Base-by-base conservation (phyloP, 2,888 invertebrate species). In the Plebejus argus region DNA sequence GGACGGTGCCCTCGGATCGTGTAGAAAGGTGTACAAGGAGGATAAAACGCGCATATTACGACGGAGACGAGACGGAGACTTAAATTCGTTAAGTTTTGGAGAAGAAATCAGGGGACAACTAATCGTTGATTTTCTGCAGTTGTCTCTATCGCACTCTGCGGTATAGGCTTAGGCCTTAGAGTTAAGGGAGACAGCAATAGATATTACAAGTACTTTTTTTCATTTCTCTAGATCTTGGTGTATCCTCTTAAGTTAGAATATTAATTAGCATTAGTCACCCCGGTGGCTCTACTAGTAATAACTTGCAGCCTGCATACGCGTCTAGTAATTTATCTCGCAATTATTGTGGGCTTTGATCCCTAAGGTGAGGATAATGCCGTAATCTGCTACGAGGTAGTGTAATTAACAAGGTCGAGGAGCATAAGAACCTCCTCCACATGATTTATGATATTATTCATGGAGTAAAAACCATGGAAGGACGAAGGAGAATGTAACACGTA, bases 311-410 rank as follows among this genome's bases (percentile, higher is more conserved):
- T 66, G 66, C 66, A 28, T 61, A 3, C 18, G 66, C 28, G 66
- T 33, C 28, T 28, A 33, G 66, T 28, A 66, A 66, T 66, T 66
- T 66, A 33, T 66, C 28, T 28, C 66, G 66, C 28, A 66, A 66
- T 66, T 28, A 66, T 74, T 49, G 28, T 49, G 53, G 74, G 49
- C 20, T 74, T 74, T 74, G 74, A 74, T 74, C 74, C 49, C 49
- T 28, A 28, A 74, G 74, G 74, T 53, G 74, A 74, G 74, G 49
- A 23, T 74, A 53, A 49, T 74, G 49, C 53, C 12, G 49, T 74
- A 23, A 74, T 74, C 53, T 53, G 15, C 49, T 0, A 18, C 53
- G 28, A 3, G 18, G 45, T 20, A 45, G 53, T 74, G 53, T 28
- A 28, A 74, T 74, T 74, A 74, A 53, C 74, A 53, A 53, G 53